Conservation (phyloP, 2,888 invertebrate genomes). For the Nomada flava region DNA sequence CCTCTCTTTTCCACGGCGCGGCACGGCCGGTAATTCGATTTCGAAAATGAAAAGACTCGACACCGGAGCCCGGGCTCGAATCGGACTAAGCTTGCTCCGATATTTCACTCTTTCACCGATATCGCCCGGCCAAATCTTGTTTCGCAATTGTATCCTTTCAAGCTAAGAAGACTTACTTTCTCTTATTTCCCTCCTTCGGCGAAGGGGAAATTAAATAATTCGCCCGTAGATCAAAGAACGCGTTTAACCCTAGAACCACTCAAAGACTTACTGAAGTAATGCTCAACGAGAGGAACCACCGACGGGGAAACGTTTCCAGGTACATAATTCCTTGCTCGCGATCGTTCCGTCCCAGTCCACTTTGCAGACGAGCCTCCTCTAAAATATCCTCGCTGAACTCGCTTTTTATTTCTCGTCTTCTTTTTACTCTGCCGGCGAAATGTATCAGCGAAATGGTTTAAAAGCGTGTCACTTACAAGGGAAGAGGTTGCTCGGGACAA, state of each 20-base stretch:
- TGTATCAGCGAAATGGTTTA: neutral
- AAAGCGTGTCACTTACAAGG: slow-evolving; percentile 30
- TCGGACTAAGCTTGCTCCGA: slow-evolving; percentile 18
- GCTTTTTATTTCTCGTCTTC: neutral
- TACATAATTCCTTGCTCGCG: neutral
- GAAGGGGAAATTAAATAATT: slow-evolving; percentile 43
- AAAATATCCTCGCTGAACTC: neutral
- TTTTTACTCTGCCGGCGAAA: neutral
- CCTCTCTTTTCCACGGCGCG: slow-evolving; percentile 24
- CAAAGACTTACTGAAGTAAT: neutral
- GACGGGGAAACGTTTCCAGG: slow-evolving; percentile 11
- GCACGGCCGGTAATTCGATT: slow-evolving; percentile 56
- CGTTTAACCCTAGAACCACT: slow-evolving; percentile 23
- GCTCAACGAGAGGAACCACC: neutral
- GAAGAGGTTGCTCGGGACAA: slow-evolving; percentile 26
- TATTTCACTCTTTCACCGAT: slow-evolving; percentile 38
- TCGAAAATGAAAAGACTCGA: slow-evolving; percentile 59
- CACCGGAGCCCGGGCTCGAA: slow-evolving; percentile 8
- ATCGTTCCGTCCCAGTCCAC: neutral
- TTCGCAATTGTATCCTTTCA: slow-evolving; percentile 52
- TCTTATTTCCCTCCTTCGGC: neutral
- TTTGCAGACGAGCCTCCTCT: neutral
- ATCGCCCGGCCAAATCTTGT: slow-evolving; percentile 51
- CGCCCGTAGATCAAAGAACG: slow-evolving; percentile 40
- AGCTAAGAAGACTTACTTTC: neutral